Base-by-base conservation (phyloP, 2,113 vertebrate genomes). In the Psittacus erithacus region DNA sequence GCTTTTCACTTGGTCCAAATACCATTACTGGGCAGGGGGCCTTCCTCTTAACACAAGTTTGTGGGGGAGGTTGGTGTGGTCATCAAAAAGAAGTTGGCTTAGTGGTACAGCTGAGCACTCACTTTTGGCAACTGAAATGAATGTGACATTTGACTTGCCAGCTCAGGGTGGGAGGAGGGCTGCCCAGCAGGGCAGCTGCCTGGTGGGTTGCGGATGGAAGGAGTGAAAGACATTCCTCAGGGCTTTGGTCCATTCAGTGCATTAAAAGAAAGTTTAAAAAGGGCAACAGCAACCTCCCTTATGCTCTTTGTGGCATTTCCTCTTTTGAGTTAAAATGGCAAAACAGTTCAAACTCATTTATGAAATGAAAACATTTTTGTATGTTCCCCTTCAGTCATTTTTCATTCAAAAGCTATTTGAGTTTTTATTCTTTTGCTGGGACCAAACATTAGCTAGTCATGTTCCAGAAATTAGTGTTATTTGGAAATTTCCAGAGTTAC, bases 251-350 rank as follows among this genome's bases (percentile, higher is more conserved):
- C 38, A 15, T 73, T 86, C 22, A 52, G 13, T 47, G 28, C 20
- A 22, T 70, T 77, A 57, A 73, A 69, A 91, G 13, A 52, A 44
- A 75, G 23, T 41, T 50, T 53, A 0, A 20, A 86, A 82, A 84
- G 55, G 31, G 15, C 43, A 71, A 29, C 31, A 28, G 5, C 33
- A 71, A 55, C 25, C 25, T 86, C 49, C 13, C 19, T 63, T 52
- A 67, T 75, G 28, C 69, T 75, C n/a, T 1, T 50, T 79, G 71
- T 60, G 46, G 22, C 27, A 33, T 93, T 87, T 93, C 60, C 15
- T 84, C 29, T 86, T 92, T 14, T 46, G 23, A 88, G 13, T 68
- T 89, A 85, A 87, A 89, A 89, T 29, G 91, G 33, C 62, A 79
- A 85, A 93, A 16, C 5, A 4, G 47, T 90, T 90, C 27, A 43